Conservation (phyloP, 2,888 invertebrate genomes). For the Lapara coniferarum region DNA sequence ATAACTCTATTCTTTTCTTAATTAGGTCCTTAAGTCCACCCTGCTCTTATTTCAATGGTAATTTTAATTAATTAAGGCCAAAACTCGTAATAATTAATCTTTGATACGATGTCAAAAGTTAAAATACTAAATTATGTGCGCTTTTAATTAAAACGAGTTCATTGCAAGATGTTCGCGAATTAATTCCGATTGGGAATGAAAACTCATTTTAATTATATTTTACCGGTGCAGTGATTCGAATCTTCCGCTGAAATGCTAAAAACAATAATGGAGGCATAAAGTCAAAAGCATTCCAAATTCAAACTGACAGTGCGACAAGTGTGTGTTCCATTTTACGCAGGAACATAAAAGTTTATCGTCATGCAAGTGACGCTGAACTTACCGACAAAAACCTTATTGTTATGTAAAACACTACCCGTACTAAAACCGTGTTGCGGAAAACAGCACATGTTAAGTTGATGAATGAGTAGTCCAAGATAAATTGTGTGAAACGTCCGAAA, state of each 20-base stretch:
- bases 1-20: too few species aligned
- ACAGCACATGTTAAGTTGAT: constrained; percentile 2
- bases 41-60: too few species aligned
- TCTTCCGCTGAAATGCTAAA: neutral
- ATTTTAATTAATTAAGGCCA: too few species aligned
- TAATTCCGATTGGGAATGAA: constrained; percentile 6
- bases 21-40: too few species aligned
- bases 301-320: constrained; percentile 10
- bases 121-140: constrained; percentile 1
- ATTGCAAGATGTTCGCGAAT: neutral
- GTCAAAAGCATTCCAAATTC: neutral
- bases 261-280: neutral
- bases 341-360: constrained; percentile 22
- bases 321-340: constrained; percentile 17
- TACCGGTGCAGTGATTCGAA: neutral
- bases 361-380: constrained; percentile 1
- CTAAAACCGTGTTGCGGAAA: neutral
- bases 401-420: neutral
- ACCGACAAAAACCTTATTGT: neutral
- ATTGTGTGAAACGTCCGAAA: constrained; percentile 12
- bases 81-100: neutral
- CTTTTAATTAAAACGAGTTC: constrained; percentile 5
- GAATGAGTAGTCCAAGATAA: constrained; percentile 11
- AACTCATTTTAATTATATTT: constrained; percentile 1
- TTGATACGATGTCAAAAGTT: neutral